Base-by-base conservation (phyloP, 1,140 invertebrate species). In the Cepaea nemoralis region DNA sequence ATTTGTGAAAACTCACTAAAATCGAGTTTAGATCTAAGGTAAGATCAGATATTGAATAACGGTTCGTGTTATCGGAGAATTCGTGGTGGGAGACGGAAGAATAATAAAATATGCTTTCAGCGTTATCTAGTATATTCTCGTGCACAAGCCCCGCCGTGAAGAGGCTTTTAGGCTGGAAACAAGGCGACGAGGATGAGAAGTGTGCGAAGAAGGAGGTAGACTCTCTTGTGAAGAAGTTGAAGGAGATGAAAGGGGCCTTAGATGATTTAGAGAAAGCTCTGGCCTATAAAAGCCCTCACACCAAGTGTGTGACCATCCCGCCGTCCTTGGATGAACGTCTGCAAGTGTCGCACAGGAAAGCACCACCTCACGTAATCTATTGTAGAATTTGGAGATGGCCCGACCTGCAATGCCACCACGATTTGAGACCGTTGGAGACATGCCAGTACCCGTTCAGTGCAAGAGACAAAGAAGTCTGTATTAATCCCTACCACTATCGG, bases 151-250 rank as follows among this genome's bases (percentile, higher is more conserved):
- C 98, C 22, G 97, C 97, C 76, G 97, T 99, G 0, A 99, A 99
- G 91, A 97, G 98, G 90, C 93, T 99, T 22, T 93, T 99, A 19
- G 97, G 97, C 22, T 99, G 98, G 98, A 99, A 99, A 91, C 97
- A 96, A 91, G 94, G 97, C 88, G 97, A 97, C 88, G 97, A 99
- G 92, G 97, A 98, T 92, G 97, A 99, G 87, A 98, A 99, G 93
- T 99, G 98, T 98, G 98, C 98, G 3, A 97, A 99, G 89, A 99
- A 99, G 89, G 98, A 98, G 0, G 97, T 99, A 0, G 98, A 99
- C 89, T 97, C 97, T 74, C 92, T 99, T 22, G 98, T 99, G 0
- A 99, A 99, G 91, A 99, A 99, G 90, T 90, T 99, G 16, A 99
- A 99, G 90, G 99, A 99, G 90, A 90, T 87, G 96, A 98, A 93